A percentile compares a stretch with the other conserved stretches of the same genome.
phyloP scores from a whole-genome alignment of 1,140 invertebrate genomes.

The Tetramorium simillimum region DNA sequence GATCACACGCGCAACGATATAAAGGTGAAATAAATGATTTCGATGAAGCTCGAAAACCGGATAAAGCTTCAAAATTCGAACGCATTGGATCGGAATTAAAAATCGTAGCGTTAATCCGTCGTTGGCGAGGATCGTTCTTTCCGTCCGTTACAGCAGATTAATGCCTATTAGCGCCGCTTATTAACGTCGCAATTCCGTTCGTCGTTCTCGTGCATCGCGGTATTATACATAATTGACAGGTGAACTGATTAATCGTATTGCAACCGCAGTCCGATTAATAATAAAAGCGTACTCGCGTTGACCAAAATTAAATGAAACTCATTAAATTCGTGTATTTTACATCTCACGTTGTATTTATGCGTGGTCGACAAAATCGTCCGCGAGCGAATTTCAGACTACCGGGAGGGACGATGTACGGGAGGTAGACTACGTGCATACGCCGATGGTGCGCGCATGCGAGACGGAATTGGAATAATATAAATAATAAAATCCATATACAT shows the following conservation, averaged over 20 bases:
- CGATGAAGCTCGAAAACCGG: not conserved
- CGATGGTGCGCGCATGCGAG: not conserved
- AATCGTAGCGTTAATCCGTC: conserved; percentile 14
- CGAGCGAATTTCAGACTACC: conserved; percentile 19
- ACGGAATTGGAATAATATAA: conserved; percentile 37
- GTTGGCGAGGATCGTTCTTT: conserved; percentile 4
- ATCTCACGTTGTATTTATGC: conserved; percentile 1
- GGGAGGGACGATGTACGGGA: not conserved
- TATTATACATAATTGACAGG: conserved; percentile 36
- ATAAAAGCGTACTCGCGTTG: not conserved
- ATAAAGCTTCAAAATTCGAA: not conserved
- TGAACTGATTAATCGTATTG: conserved; percentile 37
- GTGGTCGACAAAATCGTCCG: conserved; percentile 27
- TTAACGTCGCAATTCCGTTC: conserved; percentile 36
- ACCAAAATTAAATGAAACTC: conserved; percentile 37
- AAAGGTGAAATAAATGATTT: not conserved
- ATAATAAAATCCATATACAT: conserved; percentile 14
- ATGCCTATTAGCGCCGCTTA: conserved; percentile 43
- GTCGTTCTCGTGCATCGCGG: conserved; percentile 25
- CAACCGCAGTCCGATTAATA: conserved; percentile 8
- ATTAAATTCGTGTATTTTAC: conserved; percentile 37
- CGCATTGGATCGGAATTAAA: not conserved
- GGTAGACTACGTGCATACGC: not conserved
- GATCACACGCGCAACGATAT: not conserved
- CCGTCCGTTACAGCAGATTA: conserved; percentile 14